Percentiles rank a stretch among this genome's conserved stretches.
phyloP scores from a whole-genome alignment of 2,113 vertebrate genomes.

The Lasiurus borealis region DNA sequence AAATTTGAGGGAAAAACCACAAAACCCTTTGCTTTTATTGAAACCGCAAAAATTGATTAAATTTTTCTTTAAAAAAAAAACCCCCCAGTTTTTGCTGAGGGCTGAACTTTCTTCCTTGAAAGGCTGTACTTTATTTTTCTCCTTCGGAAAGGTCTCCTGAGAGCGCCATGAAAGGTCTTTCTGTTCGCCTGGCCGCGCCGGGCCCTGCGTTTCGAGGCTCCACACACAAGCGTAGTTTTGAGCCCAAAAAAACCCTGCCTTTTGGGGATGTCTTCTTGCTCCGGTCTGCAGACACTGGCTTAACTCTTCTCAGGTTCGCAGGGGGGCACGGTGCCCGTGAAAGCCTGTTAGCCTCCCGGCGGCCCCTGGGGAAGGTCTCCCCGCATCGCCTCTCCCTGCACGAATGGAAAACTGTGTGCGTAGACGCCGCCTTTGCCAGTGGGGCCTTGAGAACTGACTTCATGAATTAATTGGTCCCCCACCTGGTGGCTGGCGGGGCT shows the following conservation, averaged over 20 bases:
- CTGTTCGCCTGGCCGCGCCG: constrained; percentile 47
- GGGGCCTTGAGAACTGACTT: background rate
- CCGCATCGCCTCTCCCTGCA: background rate
- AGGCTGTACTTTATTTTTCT: constrained; percentile 48
- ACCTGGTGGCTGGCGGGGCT: constrained; percentile 6
- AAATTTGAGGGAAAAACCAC: constrained; percentile 80
- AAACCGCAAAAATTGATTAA: constrained; percentile 78
- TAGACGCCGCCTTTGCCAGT: background rate
- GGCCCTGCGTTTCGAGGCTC: constrained; percentile 39
- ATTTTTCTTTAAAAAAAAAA: constrained; percentile 38
- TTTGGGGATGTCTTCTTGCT: constrained; percentile 50
- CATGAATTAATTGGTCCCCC: background rate
- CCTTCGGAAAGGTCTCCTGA: constrained; percentile 57
- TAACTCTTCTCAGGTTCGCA: background rate
- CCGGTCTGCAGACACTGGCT: constrained; percentile 24
- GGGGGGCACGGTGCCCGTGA: constrained; percentile 25
- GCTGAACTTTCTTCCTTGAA: constrained; percentile 75
- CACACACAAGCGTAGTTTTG: constrained; percentile 4
- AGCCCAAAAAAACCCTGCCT: background rate
- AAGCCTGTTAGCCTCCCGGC: background rate
- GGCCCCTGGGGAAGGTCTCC: background rate
- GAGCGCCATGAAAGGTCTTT: constrained; percentile 75
- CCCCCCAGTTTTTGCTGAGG: constrained; percentile 74
- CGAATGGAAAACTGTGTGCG: background rate
- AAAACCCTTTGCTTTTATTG: constrained; percentile 76